phyloP scores from a whole-genome alignment of 2,797 vertebrate species.

The Poeciliopsis gracilis region DNA sequence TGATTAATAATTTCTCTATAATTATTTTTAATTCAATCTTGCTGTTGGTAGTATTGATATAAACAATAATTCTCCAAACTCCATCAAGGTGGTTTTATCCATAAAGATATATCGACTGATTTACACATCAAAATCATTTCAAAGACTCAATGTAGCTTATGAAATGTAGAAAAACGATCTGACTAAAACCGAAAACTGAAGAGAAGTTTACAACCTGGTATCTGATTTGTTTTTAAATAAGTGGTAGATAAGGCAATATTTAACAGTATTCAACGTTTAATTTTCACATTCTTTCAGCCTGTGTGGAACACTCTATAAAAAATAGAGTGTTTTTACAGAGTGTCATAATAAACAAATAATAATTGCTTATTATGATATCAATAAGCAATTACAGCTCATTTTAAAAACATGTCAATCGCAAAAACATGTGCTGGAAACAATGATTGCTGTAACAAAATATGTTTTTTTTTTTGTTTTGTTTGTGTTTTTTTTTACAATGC shows the following conservation, averaged over 20 bases:
- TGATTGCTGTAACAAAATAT: neutral
- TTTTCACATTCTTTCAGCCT: neutral
- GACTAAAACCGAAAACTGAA: neutral
- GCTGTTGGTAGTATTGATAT: neutral
- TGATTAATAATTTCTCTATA: neutral
- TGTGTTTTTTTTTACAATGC: neutral
- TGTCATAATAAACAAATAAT: too few relatives aligned
- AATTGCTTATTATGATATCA: neutral
- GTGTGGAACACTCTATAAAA: neutral
- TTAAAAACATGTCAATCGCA: conserved; percentile 21
- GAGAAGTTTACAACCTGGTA: neutral
- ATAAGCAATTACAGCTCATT: conserved; percentile 30
- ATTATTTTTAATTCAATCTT: neutral
- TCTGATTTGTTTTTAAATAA: neutral
- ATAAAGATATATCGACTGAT: neutral
- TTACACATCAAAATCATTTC: neutral
- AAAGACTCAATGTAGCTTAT: neutral
- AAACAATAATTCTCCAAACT: neutral
- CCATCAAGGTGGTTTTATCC: neutral
- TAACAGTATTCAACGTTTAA: neutral
- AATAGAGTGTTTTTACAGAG: too few relatives aligned
- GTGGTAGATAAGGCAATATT: neutral
- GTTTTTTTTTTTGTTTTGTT: too few relatives aligned
- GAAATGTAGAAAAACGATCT: neutral
- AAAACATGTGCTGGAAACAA: neutral